These are phyloP conservation scores for Microtus agrestis DNA, from an alignment of 2,797 vertebrate species.

Conservation along the genomic window DNA sequence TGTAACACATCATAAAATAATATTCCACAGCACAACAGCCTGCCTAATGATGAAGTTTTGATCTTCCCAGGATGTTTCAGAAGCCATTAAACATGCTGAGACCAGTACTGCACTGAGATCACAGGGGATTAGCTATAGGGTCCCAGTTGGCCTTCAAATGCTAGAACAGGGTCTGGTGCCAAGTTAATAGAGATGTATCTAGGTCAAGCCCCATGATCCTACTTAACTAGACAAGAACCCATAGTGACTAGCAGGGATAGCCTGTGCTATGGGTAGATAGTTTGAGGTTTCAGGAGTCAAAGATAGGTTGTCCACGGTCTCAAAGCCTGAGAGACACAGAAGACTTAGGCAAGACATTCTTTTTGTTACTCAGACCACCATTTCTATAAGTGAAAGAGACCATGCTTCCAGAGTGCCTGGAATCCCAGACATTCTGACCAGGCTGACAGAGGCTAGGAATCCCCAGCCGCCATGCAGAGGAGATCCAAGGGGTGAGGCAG, in stretches of 20 bases:
- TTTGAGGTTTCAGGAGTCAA: not conserved
- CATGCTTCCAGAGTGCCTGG: not conserved
- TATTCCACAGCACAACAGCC: too few species aligned
- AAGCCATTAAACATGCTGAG: not conserved
- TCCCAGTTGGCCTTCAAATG: not conserved
- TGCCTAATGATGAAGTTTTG: too few species aligned
- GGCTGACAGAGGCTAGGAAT: not conserved
- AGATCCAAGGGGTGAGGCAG: not conserved
- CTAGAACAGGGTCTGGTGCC: not conserved
- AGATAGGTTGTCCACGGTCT: not conserved
- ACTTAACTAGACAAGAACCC: not conserved
- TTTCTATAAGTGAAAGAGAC: constrained; percentile 13
- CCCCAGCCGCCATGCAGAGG: too few species aligned
- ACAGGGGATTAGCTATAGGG: not conserved
- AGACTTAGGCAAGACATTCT: not conserved
- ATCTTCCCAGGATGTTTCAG: not conserved
- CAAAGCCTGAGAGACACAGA: not conserved
- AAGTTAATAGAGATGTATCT: not conserved
- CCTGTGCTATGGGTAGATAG: not conserved
- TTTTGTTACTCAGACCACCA: not conserved
- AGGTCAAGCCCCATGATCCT: not conserved
- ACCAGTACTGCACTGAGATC: not conserved
- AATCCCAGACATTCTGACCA: not conserved
- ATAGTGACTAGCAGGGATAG: not conserved
- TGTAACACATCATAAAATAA: too few species aligned